Conservation (phyloP, 2,113 vertebrate species). For the Poeciliopsis retropinna region DNA sequence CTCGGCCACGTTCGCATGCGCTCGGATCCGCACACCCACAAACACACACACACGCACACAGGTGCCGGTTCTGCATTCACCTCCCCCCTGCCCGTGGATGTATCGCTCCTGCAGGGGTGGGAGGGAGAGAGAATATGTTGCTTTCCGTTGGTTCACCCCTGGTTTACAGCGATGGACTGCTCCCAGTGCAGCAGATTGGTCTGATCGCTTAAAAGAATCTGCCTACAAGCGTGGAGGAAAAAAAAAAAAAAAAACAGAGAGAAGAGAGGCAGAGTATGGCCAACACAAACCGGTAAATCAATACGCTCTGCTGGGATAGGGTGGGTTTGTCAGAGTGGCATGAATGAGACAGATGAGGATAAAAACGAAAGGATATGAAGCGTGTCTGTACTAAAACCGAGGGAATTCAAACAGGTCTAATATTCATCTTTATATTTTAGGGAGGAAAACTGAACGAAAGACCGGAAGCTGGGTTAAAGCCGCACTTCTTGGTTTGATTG, state of each 20-base stretch:
- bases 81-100: slow-evolving; percentile 37
- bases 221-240: slow-evolving; percentile 54
- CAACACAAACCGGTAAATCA: slow-evolving; percentile 59
- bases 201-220: slow-evolving; percentile 69
- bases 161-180: slow-evolving; percentile 48
- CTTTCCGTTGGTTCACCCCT: slow-evolving; percentile 46
- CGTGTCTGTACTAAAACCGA: not conserved
- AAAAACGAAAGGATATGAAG: slow-evolving; percentile 10
- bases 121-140: slow-evolving; percentile 19
- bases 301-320: slow-evolving; percentile 39
- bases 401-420: slow-evolving; percentile 18
- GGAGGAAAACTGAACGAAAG: not conserved
- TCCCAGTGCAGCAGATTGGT: slow-evolving; percentile 76
- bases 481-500: not conserved
- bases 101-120: slow-evolving; percentile 30
- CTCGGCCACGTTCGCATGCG: slow-evolving; percentile 21
- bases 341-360: slow-evolving; percentile 1
- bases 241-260: not conserved
- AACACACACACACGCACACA: slow-evolving; percentile 17
- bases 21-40: slow-evolving; percentile 11
- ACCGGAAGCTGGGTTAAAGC: not conserved
- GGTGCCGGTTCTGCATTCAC: slow-evolving; percentile 47
- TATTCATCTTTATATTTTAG: slow-evolving; percentile 27
- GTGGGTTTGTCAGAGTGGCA: slow-evolving; percentile 44
- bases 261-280: slow-evolving; percentile 37